Percentiles rank a stretch among this genome's conserved stretches.
These are phyloP conservation scores for Portunus trituberculatus DNA, from an alignment of 1,140 invertebrate genomes.

Conservation along the genomic window DNA sequence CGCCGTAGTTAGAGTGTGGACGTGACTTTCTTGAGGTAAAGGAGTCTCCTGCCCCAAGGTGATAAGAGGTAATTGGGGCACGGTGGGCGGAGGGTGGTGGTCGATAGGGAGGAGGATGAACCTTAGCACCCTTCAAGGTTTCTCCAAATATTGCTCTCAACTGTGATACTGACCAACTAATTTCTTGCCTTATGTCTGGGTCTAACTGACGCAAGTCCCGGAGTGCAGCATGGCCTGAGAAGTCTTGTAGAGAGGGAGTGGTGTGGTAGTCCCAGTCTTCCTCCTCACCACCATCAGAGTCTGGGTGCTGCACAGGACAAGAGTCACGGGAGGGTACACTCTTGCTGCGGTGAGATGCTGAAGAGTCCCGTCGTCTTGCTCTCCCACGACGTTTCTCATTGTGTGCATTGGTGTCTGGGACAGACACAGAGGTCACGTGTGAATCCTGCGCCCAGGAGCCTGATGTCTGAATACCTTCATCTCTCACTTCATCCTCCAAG, in stretches of 20 bases:
- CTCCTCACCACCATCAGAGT: constrained; percentile 70
- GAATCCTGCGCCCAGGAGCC: constrained; percentile 74
- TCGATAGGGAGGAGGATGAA: constrained; percentile 79
- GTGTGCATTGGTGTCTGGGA: constrained; percentile 69
- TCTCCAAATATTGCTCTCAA: constrained; percentile 80
- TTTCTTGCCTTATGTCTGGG: constrained; percentile 79
- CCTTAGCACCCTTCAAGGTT: constrained; percentile 74
- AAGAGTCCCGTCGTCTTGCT: constrained; percentile 75
- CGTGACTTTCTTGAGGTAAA: constrained; percentile 77
- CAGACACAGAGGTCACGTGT: constrained; percentile 73
- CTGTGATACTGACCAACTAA: constrained; percentile 81
- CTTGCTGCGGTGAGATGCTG: constrained; percentile 76
- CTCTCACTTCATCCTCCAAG: constrained; percentile 75
- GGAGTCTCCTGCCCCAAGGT: constrained; percentile 78
- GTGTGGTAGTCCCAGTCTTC: constrained; percentile 72
- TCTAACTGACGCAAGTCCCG: constrained; percentile 69
- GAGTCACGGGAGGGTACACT: constrained; percentile 75
- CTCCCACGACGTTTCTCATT: constrained; percentile 76
- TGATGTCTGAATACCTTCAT: constrained; percentile 78
- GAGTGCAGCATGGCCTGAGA: constrained; percentile 56
- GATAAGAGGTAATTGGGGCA: constrained; percentile 79
- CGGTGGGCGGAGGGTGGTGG: constrained; percentile 78
- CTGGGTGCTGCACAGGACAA: constrained; percentile 46
- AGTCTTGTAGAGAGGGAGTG: constrained; percentile 65
- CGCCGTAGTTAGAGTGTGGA: constrained; percentile 78